phyloP scores from a whole-genome alignment of 2,888 invertebrate genomes.

The Troglohyphantes excavatus region DNA sequence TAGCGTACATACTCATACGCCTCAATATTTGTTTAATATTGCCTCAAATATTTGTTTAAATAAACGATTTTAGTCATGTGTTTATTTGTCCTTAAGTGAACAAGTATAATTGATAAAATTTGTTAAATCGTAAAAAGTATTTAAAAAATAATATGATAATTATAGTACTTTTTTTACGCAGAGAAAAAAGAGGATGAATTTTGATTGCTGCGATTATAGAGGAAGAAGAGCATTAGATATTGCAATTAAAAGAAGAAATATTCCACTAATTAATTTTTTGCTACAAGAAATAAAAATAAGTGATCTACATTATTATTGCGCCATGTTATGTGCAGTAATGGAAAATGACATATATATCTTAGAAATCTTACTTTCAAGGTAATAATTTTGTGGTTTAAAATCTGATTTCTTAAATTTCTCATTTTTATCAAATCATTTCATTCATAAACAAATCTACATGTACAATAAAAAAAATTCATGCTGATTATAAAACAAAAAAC shows the following conservation, averaged over 20 bases:
- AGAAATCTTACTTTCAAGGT: slow-evolving; percentile 47
- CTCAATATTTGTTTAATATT: too few relatives aligned
- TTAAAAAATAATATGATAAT: too few relatives aligned
- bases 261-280: slow-evolving; percentile 79
- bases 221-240: slow-evolving; percentile 88
- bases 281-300: slow-evolving; percentile 56
- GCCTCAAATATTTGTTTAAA: too few relatives aligned
- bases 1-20: too few relatives aligned
- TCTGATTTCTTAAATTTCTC: background rate
- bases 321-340: slow-evolving; percentile 36
- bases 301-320: slow-evolving; percentile 41
- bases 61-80: too few relatives aligned
- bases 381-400: background rate
- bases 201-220: slow-evolving; percentile 84
- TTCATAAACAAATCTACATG: too few relatives aligned
- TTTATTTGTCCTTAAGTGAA: too few relatives aligned
- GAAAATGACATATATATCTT: slow-evolving; percentile 63
- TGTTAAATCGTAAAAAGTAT: too few relatives aligned
- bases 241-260: slow-evolving; percentile 87
- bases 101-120: too few relatives aligned
- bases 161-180: too few relatives aligned
- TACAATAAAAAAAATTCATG: too few relatives aligned
- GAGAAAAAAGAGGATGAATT: slow-evolving; percentile 79
- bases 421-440: background rate
- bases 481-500: too few relatives aligned